Base-by-base conservation (phyloP, 1,140 invertebrate genomes). In the Cydia pomonella region DNA sequence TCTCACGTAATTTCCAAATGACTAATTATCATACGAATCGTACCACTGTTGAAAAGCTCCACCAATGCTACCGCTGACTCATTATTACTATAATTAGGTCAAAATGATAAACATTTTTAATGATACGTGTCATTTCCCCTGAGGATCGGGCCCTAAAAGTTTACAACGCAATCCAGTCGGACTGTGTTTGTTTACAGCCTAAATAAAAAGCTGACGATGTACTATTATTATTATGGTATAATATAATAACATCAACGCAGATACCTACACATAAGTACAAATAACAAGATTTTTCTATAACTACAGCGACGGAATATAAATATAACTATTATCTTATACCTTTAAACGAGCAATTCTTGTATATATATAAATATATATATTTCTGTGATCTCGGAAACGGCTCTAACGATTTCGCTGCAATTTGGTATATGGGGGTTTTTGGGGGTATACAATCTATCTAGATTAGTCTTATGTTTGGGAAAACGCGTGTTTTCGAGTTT, bases 91-190 rank as follows among this genome's bases (percentile, higher is more conserved):
- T 59, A 59, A 59, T 59, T 59, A 59, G 53, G 53, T 59, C 53
- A 59, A 59, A 59, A 59, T 59, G 18, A 53, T 53, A 53, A 47
- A 53, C 47, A 50, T 50, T 50, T 59, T 18, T 59, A 59, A 59
- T 59, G 53, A 23, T 21, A 27, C 25, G 16, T 44, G 41, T 16
- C 25, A 27, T 3, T 9, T 21, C 4, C 27, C 18, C 21, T 7
- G 2, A 10, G 23, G 21, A 41, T 12, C 33, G 21, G 44, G 16
- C 23, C 13, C 16, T n/a, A 9, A 21, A 72, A 23, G 53, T 59
- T 59, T 59, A 59, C 53, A 23, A 59, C 53, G 21, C 53, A 59
- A 23, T 59, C 53, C 21, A 53, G n/a, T 53, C 50, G 5, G 53
- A 59, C 18, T 59, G 53, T 59, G 50, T 21, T 2, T 23, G 53